Percentiles rank a stretch among this genome's conserved stretches.
Conservation (phyloP, 2,888 invertebrate species). For the Agrochola lota region DNA sequence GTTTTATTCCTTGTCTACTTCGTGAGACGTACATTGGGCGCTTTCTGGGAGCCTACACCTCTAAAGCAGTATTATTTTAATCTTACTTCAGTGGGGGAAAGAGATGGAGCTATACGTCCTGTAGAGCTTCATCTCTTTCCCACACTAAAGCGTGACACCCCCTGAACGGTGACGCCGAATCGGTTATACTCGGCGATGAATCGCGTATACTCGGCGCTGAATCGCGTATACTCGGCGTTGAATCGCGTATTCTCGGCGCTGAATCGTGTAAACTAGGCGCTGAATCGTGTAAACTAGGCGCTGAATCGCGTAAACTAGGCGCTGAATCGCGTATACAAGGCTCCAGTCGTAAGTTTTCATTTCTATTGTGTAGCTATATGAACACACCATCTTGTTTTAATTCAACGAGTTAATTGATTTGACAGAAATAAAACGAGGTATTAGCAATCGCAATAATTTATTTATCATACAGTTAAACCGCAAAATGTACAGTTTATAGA, state of each 20-base stretch:
- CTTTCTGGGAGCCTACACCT: no score
- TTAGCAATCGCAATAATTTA: conserved; percentile 60
- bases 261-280: neutral
- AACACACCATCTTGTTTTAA: neutral
- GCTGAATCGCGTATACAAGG: neutral
- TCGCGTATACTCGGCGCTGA: neutral
- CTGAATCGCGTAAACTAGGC: no score
- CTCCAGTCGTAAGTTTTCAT: neutral
- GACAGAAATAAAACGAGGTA: conserved; percentile 21
- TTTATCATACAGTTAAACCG: conserved; percentile 48
- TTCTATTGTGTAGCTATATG: neutral
- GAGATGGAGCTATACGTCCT: no score
- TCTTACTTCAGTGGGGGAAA: no score
- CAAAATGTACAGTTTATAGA: conserved; percentile 30
- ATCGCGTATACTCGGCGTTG: neutral
- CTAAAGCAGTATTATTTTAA: no score
- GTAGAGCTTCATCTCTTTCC: no score
- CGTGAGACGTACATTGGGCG: neutral
- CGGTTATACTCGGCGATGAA: neutral
- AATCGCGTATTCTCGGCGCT: neutral
- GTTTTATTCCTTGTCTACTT: neutral
- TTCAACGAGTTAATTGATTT: neutral
- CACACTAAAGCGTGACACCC: no score
- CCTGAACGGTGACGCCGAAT: neutral
- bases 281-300: neutral